A percentile compares a stretch with the other conserved stretches of the same genome.
Evolutionary conservation across 2,113 vertebrate genomes (phyloP).

Genomic region (Phyllostomus discolor): DNA sequence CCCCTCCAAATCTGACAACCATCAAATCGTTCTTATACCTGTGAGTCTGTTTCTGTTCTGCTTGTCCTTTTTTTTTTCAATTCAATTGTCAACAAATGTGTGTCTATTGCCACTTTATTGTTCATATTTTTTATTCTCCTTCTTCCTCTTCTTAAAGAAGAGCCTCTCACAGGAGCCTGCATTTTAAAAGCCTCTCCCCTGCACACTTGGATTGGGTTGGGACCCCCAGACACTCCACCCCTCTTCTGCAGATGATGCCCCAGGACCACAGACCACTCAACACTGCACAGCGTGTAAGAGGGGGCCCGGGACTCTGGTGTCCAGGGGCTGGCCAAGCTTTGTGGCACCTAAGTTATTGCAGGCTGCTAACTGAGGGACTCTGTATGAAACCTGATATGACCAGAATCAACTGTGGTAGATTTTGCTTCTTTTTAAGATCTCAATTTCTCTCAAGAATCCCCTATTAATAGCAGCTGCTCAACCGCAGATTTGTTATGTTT

Average conservation of each 20-base stretch:
- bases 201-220: background rate
- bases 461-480: slow-evolving; percentile 41
- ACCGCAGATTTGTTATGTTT: background rate
- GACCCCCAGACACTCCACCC: background rate
- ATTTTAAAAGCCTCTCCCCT: background rate
- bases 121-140: too few species aligned
- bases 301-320: background rate
- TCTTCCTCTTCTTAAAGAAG: too few species aligned
- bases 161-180: background rate
- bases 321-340: background rate
- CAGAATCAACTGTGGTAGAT: background rate
- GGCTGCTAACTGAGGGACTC: background rate
- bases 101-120: too few species aligned
- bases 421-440: background rate
- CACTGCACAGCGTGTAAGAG: background rate
- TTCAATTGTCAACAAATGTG: too few species aligned
- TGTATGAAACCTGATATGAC: background rate
- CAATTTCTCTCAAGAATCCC: background rate
- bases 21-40: too few species aligned
- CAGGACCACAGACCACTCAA: background rate
- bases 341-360: background rate
- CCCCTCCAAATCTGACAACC: too few species aligned
- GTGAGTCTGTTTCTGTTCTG: too few species aligned
- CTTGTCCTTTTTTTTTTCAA: too few species aligned
- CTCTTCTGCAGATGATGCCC: background rate